A percentile compares a stretch with the other conserved stretches of the same genome.
Evolutionary conservation across 2,113 vertebrate genomes (phyloP).

Genomic region (Toxostoma redivivum): DNA sequence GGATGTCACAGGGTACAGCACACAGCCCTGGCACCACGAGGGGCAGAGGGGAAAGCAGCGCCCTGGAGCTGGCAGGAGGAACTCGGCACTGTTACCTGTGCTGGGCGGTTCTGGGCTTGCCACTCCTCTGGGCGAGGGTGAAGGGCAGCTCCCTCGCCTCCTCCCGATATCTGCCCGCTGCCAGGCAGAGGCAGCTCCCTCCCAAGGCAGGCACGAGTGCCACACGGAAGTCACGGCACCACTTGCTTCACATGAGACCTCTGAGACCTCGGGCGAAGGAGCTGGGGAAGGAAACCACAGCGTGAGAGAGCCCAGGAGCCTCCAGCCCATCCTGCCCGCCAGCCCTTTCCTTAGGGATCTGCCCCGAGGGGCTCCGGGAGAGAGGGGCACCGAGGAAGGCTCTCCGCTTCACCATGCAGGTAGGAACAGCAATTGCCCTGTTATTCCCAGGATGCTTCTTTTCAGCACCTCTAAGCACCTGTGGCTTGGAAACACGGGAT

Average conservation of each 20-base stretch:
- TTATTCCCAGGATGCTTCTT: not conserved
- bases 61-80: not conserved
- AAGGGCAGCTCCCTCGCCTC: not conserved
- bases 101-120: not conserved
- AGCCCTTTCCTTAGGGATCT: accelerated
- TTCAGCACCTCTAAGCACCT: not conserved
- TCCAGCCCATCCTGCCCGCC: accelerated
- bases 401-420: constrained; percentile 50
- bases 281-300: not conserved
- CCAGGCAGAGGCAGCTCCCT: constrained; percentile 29
- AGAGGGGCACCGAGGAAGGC: not conserved
- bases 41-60: not conserved
- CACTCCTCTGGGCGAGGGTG: constrained; percentile 1
- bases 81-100: not conserved
- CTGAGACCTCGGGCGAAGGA: not conserved
- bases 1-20: not conserved
- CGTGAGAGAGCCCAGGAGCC: not conserved
- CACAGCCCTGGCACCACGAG: accelerated
- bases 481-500: accelerated
- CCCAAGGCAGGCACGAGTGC: not conserved
- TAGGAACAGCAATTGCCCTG: not conserved
- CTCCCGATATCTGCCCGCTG: not conserved
- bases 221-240: constrained; percentile 45
- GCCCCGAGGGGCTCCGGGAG: not conserved
- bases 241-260: not conserved